Conservation (phyloP, 2,888 invertebrate species). For the Poecilus cupreus region DNA sequence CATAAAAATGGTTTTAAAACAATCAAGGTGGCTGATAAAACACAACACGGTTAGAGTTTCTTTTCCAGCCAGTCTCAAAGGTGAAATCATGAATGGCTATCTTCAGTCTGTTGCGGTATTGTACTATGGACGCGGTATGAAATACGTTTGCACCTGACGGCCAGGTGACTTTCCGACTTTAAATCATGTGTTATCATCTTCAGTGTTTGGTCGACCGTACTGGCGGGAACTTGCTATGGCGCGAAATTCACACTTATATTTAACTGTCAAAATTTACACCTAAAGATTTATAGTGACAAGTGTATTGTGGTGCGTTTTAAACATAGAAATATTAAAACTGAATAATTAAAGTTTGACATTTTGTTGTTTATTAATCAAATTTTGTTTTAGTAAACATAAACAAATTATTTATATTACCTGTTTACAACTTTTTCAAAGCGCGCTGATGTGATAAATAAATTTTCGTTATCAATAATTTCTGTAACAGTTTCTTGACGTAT, state of each 20-base stretch:
- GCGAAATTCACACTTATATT: background rate
- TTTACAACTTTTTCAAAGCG: too few relatives aligned
- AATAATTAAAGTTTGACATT: too few relatives aligned
- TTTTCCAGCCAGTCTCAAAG: slow-evolving; percentile 24
- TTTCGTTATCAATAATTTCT: background rate
- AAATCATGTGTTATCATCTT: slow-evolving; percentile 33
- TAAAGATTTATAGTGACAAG: background rate
- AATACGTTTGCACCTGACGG: slow-evolving; percentile 27
- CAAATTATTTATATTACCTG: too few relatives aligned
- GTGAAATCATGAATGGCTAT: slow-evolving; percentile 36
- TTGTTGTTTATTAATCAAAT: too few relatives aligned
- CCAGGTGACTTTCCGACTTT: slow-evolving; percentile 28
- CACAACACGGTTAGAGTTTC: slow-evolving; percentile 34
- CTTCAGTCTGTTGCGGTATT: slow-evolving; percentile 17
- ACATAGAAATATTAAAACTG: too few relatives aligned
- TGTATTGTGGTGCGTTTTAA: background rate
- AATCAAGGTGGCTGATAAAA: slow-evolving; percentile 14
- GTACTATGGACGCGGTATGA: slow-evolving; percentile 17
- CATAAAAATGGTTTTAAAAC: slow-evolving; percentile 22
- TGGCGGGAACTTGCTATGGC: background rate
- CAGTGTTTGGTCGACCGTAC: slow-evolving; percentile 34
- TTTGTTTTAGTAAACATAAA: too few relatives aligned
- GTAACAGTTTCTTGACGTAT: background rate
- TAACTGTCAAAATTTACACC: background rate
- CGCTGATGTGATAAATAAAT: background rate